phyloP scores from a whole-genome alignment of 2,113 vertebrate species.

The Varanus salvator region DNA sequence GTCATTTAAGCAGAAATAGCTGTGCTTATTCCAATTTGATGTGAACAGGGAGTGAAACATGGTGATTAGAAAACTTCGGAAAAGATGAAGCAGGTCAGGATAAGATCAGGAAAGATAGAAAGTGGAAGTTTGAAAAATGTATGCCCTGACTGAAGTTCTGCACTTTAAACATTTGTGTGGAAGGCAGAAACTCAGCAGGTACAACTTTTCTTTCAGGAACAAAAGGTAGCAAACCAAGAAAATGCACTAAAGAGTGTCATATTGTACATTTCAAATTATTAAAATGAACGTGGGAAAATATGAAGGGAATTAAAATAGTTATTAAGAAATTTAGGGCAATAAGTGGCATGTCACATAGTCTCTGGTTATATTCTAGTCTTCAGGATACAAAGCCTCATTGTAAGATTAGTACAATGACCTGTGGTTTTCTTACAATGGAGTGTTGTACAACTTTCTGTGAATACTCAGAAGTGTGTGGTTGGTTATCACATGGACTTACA shows the following conservation, averaged over 20 bases:
- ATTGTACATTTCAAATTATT: neutral
- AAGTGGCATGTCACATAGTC: conserved; percentile 7
- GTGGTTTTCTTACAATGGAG: conserved; percentile 20
- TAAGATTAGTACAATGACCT: conserved; percentile 27
- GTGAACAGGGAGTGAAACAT: neutral
- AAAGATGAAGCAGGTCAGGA: neutral
- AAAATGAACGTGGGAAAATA: neutral
- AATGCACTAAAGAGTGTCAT: neutral
- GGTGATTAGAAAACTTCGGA: neutral
- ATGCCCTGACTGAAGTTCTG: neutral
- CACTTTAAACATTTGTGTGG: neutral
- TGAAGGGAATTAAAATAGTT: neutral
- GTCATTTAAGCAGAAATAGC: neutral
- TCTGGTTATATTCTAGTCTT: conserved; percentile 22
- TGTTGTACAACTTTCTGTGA: conserved; percentile 15
- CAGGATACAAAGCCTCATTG: conserved; percentile 34
- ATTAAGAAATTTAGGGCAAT: conserved; percentile 24
- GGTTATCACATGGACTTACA: conserved; percentile 14
- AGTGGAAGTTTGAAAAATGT: neutral
- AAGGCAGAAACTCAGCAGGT: neutral
- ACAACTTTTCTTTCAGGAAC: neutral
- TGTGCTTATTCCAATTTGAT: neutral
- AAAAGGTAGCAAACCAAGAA: neutral
- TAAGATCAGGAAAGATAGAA: neutral
- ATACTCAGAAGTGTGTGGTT: conserved; percentile 26